Percentiles rank a stretch among this genome's conserved stretches.
phyloP scores from a whole-genome alignment of 2,113 vertebrate species.

The Syrmaticus mikado region DNA sequence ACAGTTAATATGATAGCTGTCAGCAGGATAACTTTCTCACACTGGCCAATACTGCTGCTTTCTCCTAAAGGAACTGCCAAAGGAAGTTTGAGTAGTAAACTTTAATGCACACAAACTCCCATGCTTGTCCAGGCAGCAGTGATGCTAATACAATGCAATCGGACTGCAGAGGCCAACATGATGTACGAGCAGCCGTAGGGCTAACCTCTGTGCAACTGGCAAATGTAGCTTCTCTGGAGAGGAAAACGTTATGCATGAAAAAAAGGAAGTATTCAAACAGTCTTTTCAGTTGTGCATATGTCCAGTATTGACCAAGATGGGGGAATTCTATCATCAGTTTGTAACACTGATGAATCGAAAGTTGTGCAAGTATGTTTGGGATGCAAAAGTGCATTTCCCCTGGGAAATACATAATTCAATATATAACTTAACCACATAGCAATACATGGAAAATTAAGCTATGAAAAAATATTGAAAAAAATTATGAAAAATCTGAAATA shows the following conservation, averaged over 20 bases:
- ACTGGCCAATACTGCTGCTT: conserved; percentile 9
- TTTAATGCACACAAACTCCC: neutral
- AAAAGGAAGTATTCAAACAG: rapidly evolving
- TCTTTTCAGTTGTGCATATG: neutral
- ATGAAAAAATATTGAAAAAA: neutral
- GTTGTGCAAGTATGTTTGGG: neutral
- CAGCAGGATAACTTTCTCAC: neutral
- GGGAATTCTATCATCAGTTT: neutral
- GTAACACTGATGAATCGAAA: neutral
- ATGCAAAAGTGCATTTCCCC: neutral
- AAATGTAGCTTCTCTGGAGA: neutral
- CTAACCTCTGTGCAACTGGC: neutral
- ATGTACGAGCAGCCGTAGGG: neutral
- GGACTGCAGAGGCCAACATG: neutral
- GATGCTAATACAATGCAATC: rapidly evolving
- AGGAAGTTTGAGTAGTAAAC: neutral
- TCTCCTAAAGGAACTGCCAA: conserved; percentile 5
- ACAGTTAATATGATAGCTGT: conserved; percentile 36
- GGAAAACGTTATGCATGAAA: neutral
- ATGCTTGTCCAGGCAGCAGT: neutral
- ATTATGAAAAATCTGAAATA: neutral
- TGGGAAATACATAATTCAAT: neutral
- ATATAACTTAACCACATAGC: neutral
- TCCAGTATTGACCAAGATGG: neutral
- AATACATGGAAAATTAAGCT: neutral